Evolutionary conservation across 2,113 vertebrate species (phyloP).

Genomic region (Corythornis madagascariensis): DNA sequence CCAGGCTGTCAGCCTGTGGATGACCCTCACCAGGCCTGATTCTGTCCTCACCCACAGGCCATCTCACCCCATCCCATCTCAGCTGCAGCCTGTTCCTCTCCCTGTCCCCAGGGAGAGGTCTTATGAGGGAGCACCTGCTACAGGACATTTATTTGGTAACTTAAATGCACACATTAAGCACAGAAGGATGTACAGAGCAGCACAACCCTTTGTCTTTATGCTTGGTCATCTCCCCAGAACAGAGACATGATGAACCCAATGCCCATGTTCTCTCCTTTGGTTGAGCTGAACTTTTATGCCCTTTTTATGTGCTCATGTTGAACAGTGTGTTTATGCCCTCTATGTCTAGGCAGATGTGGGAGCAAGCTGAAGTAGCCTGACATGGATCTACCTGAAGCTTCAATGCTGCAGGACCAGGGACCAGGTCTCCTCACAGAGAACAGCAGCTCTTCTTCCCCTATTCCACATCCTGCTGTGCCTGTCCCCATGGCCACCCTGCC

Average conservation of each 20-base stretch:
- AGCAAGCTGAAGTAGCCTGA: not conserved
- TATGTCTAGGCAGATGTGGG: not conserved
- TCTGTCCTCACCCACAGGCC: rapidly evolving
- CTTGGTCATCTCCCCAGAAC: rapidly evolving
- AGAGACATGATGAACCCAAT: rapidly evolving
- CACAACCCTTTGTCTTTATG: not conserved
- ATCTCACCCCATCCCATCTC: not conserved
- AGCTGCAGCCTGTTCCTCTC: too few species aligned
- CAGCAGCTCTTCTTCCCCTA: not conserved
- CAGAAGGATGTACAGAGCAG: not conserved
- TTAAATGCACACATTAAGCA: not conserved
- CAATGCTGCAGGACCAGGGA: not conserved
- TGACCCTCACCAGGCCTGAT: not conserved
- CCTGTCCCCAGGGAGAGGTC: not conserved
- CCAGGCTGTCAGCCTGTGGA: too few species aligned
- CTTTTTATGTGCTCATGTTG: rapidly evolving
- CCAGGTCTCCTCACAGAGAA: rapidly evolving
- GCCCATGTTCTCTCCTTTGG: not conserved
- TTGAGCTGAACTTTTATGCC: not conserved
- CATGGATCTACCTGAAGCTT: not conserved
- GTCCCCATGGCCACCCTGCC: rapidly evolving
- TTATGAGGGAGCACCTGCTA: not conserved
- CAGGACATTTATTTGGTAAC: not conserved
- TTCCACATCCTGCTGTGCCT: not conserved
- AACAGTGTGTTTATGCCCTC: rapidly evolving